Conservation (phyloP, 2,797 vertebrate species). For the Acanthurus tractus region DNA sequence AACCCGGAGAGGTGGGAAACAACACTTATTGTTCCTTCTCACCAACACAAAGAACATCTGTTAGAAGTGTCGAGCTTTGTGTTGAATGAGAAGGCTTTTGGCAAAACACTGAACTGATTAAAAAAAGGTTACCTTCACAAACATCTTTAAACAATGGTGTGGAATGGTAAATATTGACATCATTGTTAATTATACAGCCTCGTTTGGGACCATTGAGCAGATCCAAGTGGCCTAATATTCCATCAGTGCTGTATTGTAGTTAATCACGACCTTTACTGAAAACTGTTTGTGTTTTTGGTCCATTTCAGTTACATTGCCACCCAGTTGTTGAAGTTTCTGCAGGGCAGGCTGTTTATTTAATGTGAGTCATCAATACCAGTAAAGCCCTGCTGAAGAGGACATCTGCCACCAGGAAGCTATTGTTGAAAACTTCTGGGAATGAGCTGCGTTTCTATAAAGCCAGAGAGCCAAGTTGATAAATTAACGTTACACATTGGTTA, state of each 20-base stretch:
- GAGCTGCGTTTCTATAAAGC: neutral
- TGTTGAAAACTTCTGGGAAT: neutral
- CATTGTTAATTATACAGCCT: too few species aligned
- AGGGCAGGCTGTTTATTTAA: neutral
- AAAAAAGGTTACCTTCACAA: neutral
- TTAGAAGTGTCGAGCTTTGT: neutral
- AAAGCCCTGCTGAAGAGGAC: constrained; percentile 2
- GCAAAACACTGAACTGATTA: neutral
- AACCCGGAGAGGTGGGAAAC: neutral
- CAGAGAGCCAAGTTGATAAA: neutral
- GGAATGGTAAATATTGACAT: too few species aligned
- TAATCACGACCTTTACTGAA: neutral
- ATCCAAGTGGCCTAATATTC: too few species aligned
- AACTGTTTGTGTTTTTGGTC: neutral
- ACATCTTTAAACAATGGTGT: too few species aligned
- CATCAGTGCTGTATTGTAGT: too few species aligned
- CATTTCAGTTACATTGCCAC: neutral
- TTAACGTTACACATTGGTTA: neutral
- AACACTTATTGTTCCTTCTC: neutral
- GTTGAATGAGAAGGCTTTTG: constrained; percentile 6
- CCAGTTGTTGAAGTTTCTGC: neutral
- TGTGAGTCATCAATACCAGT: neutral
- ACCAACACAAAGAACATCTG: neutral
- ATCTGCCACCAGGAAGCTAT: neutral
- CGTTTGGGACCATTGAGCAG: too few species aligned